Evolutionary conservation across 2,888 invertebrate species (phyloP), one percentile per base, ranked within the genome.

Genomic region (Drosophila planitibia): DNA sequence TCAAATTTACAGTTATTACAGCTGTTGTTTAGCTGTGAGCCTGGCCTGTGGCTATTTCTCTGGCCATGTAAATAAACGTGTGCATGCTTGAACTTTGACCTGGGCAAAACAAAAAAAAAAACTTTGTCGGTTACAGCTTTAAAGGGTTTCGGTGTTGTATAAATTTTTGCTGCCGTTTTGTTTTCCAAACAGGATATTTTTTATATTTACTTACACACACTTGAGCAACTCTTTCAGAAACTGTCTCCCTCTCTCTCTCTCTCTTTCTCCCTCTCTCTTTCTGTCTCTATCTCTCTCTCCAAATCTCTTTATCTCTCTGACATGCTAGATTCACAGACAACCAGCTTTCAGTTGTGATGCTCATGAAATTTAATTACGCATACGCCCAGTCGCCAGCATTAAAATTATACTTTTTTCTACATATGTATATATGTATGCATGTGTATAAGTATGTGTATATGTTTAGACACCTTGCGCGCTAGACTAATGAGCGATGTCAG

Each of bases 361-460:
- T 66, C 58, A 59, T 79, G 67, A 77, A 89, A 90, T 87, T 87
- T 89, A 91, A 87, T 87, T 90, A 89, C 89, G 89, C 78, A 82
- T 82, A 78, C 86, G 87, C 78, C 70, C 44, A 51, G 66, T 67
- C 37, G 58, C 58, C 68, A 62, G 66, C 70, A 66, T 66, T 60
- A 81, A 69, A 65, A 66, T 59, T 33, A 69, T 53, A 58, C 62
- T 7, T 19, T 19, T 37, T 19, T 19, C 7, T 3, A 37, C 19
- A 63, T 49, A 72, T 78, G 41, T 70, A 7, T 22, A 4, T 16
- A 16, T 4, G 4, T n/a, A 2, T 41, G 14, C 7, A 30, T 16
- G 32, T 16, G 44, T 32, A 28, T 37, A 32, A 25, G 19, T 33
- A 19, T 35, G 25, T 25, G 12, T 30, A n/a, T 55, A 30, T 57